phyloP scores from a whole-genome alignment of 1,140 invertebrate genomes.

The Pachypsylla venusta region DNA sequence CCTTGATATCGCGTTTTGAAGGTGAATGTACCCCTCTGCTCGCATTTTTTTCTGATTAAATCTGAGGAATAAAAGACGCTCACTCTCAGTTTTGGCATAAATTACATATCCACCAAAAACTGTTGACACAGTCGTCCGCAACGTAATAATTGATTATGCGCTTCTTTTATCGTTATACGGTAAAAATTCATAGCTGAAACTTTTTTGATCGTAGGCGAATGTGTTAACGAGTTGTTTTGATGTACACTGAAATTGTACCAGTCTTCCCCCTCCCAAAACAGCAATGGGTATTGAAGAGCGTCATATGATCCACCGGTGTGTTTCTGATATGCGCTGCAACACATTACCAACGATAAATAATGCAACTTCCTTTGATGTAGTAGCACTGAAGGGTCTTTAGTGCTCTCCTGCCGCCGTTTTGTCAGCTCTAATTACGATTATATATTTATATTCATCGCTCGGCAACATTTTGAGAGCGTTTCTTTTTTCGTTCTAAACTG shows the following conservation, averaged over 20 bases:
- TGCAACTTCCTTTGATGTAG: conserved; percentile 23
- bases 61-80: conserved; percentile 30
- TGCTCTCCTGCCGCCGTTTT: conserved; percentile 24
- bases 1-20: conserved; percentile 27
- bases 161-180: conserved; percentile 25
- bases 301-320: conserved; percentile 34
- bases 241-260: conserved; percentile 32
- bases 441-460: conserved; percentile 16
- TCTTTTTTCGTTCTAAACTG: conserved; percentile 26
- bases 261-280: conserved; percentile 35
- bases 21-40: conserved; percentile 33
- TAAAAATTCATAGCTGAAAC: conserved; percentile 25
- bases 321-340: conserved; percentile 30
- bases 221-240: conserved; percentile 12
- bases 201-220: conserved; percentile 20
- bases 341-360: conserved; percentile 25
- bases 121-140: conserved; percentile 29
- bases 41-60: conserved; percentile 34
- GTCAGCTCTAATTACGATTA: conserved; percentile 24
- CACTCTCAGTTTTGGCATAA: conserved; percentile 35
- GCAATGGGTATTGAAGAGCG: conserved; percentile 34
- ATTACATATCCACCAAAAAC: conserved; percentile 35
- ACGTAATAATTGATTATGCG: conserved; percentile 25
- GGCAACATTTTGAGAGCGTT: conserved; percentile 27
- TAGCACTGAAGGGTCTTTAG: conserved; percentile 24